Conservation (phyloP, 2,888 invertebrate genomes). For the Hypolimnas misippus region DNA sequence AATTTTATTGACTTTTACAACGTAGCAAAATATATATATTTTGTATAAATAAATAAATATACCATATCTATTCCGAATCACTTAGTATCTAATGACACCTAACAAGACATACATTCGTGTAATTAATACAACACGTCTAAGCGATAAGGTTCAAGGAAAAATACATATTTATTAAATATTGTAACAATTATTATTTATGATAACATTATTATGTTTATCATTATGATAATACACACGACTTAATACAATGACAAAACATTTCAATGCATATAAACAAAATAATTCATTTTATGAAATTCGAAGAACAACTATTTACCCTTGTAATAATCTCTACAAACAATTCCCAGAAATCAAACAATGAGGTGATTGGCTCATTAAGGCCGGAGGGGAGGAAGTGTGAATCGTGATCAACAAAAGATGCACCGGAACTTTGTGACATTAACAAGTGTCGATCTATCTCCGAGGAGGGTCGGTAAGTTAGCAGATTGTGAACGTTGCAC, state of each 20-base stretch:
- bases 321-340: conserved; percentile 30
- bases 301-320: conserved; percentile 13
- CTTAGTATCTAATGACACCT: too few species aligned
- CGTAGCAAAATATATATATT: too few species aligned
- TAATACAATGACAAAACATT: not conserved
- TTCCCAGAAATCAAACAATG: conserved; percentile 44
- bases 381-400: conserved; percentile 41
- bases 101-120: too few species aligned
- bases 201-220: too few species aligned
- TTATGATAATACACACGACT: not conserved
- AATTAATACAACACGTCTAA: not conserved
- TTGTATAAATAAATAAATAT: too few species aligned
- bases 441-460: conserved; percentile 67
- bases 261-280: too few species aligned
- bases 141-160: too few species aligned
- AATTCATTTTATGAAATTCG: not conserved
- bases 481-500: conserved; percentile 36
- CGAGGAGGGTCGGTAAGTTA: conserved; percentile 57
- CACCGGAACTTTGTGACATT: conserved; percentile 71
- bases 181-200: too few species aligned
- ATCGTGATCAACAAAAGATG: conserved; percentile 61
- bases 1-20: too few species aligned
- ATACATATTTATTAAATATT: too few species aligned
- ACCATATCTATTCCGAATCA: too few species aligned
- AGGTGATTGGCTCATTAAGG: conserved; percentile 48